Conservation (phyloP, 2,888 invertebrate genomes). For the Atethmia centrago region DNA sequence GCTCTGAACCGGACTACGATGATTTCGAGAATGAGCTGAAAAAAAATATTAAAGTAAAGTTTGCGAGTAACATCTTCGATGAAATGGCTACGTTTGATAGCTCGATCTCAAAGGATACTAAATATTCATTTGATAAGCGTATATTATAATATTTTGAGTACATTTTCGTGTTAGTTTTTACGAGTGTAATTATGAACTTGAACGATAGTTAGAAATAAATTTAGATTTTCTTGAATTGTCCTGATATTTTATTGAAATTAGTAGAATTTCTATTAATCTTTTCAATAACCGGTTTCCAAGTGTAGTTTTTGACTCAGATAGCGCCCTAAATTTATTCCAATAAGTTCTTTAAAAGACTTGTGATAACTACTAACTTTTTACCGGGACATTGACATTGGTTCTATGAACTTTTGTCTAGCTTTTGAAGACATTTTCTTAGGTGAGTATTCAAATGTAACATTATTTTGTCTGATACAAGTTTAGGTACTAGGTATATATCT, state of each 20-base stretch:
- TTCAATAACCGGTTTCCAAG: background rate
- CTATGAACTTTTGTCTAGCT: background rate
- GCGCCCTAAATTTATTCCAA: slow-evolving; percentile 14
- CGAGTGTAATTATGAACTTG: slow-evolving; percentile 33
- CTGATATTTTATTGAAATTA: slow-evolving; percentile 7
- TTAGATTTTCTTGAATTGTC: slow-evolving; percentile 18
- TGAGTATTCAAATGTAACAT: slow-evolving; percentile 12
- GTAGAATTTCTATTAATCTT: background rate
- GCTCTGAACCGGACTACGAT: slow-evolving; percentile 77
- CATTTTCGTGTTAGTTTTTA: slow-evolving; percentile 49
- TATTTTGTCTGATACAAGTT: slow-evolving; percentile 4
- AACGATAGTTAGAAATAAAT: slow-evolving; percentile 49
- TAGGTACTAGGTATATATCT: background rate
- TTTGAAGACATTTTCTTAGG: slow-evolving; percentile 4
- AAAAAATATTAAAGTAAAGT: slow-evolving; percentile 67
- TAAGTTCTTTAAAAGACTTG: background rate
- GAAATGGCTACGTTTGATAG: slow-evolving; percentile 72
- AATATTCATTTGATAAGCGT: slow-evolving; percentile 60
- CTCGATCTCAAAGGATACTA: slow-evolving; percentile 71
- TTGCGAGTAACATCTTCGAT: slow-evolving; percentile 63
- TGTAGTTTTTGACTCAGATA: background rate
- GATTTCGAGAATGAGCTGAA: slow-evolving; percentile 77
- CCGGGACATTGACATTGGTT: background rate
- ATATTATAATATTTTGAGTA: slow-evolving; percentile 57
- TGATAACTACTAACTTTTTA: background rate